A percentile compares a stretch with the other conserved stretches of the same genome.
Evolutionary conservation across 2,888 invertebrate genomes (phyloP).

Genomic region (Phyto melanocephala): DNA sequence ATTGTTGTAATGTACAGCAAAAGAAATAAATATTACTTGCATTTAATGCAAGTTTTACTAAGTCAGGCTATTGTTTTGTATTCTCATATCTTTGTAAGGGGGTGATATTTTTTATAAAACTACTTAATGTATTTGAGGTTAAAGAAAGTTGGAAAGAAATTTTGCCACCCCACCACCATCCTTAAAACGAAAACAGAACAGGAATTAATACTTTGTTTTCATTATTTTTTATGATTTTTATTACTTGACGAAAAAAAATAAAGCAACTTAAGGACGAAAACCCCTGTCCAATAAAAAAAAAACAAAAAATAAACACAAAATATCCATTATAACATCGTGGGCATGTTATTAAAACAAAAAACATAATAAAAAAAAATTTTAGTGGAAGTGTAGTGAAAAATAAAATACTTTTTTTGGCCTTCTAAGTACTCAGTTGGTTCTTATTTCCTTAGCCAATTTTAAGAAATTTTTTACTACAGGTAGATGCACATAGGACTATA

Average conservation of each 20-base stretch:
- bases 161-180: neutral
- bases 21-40: conserved; percentile 63
- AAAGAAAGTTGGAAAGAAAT: neutral
- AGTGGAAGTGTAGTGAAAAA: neutral
- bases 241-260: conserved; percentile 18
- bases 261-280: no score
- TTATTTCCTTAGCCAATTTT: neutral
- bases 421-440: neutral
- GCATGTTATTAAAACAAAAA: neutral
- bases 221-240: conserved; percentile 62
- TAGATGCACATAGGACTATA: no score
- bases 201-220: conserved; percentile 59
- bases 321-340: conserved; percentile 52
- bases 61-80: conserved; percentile 20
- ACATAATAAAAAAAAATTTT: neutral
- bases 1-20: conserved; percentile 10
- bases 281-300: neutral
- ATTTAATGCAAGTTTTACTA: conserved; percentile 52
- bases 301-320: conserved; percentile 47
- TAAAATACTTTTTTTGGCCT: no score
- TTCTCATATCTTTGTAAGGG: neutral
- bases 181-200: neutral
- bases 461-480: no score
- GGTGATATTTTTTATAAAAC: conserved; percentile 32
- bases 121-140: conserved; percentile 28